Base-by-base conservation (phyloP, 2,888 invertebrate species). In the Muschampia plurimacula region DNA sequence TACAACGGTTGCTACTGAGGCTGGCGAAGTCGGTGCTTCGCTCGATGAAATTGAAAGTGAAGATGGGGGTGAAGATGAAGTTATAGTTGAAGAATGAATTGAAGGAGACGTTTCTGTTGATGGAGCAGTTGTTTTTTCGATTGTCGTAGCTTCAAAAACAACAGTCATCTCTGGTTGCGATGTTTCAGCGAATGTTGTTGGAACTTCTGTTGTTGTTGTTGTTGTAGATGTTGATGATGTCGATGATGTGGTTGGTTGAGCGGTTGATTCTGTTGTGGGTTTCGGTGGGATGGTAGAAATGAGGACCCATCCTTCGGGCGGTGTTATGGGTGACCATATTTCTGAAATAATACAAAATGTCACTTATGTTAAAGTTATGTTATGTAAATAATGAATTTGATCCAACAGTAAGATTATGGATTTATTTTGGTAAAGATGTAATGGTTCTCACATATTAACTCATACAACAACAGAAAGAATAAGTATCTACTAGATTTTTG, bases 221-320 rank as follows among this genome's bases (percentile, higher is more conserved):
- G 81, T 75, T 46, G 81, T 77, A 36, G 82, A 80, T 46, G 83
- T 77, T 36, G 82, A 59, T 46, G 83, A 76, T 36, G 82, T 59
- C 9, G 83, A 77, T 64, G 82, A 77, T 13, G 83, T 77, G 2
- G 75, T 74, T 46, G 79, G 76, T 10, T 82, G 80, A 9, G 84
- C 72, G 4, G 81, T 72, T 15, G 82, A 22, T 69, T 86, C 76
- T 0, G 85, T 79, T 84, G 90, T 92, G 67, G 86, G 85, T 82
- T 87, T 92, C 66, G 89, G 89, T 74, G 88, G 84, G 44, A 90
- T 84, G 9, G 90, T 89, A 75, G 91, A 90, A 75, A 94, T 85
- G 67, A 96, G 87, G 10, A 96, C 95, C 96, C 96, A 96, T 10
- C 95, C 95, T 78, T 96, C 96, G 9, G 96, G 95, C 7, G 96